Evolutionary conservation across 2,113 vertebrate genomes (phyloP).

Genomic region (Ceratotherium simum): DNA sequence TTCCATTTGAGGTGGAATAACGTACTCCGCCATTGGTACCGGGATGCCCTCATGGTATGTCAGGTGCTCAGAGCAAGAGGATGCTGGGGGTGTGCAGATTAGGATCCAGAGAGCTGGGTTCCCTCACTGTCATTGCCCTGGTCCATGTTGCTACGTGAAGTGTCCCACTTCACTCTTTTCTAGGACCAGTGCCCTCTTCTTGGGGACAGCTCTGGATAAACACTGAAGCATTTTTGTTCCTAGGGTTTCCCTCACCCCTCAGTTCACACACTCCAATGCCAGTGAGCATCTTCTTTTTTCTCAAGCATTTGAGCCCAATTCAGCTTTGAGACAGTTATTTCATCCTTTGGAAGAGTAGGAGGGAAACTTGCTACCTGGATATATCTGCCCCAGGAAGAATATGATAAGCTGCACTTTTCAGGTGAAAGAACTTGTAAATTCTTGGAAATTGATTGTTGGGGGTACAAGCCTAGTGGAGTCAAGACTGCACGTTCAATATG

Average conservation of each 20-base stretch:
- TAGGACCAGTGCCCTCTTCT: neutral
- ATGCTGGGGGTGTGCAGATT: neutral
- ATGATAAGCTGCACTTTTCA: neutral
- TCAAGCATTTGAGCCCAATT: neutral
- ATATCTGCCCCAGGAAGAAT: neutral
- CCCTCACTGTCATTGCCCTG: neutral
- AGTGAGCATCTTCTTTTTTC: neutral
- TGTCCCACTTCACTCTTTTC: neutral
- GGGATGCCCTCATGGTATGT: neutral
- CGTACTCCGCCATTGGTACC: neutral
- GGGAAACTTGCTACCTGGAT: neutral
- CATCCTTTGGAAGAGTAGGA: neutral
- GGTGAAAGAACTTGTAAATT: slow-evolving; percentile 10
- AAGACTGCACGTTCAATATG: neutral
- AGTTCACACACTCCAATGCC: neutral
- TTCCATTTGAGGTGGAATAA: neutral
- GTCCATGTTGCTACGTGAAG: neutral
- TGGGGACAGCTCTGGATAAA: neutral
- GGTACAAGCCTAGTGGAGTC: neutral
- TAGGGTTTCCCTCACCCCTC: neutral
- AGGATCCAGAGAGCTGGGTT: neutral
- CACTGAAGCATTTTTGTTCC: neutral
- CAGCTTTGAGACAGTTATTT: neutral
- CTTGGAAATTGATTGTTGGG: neutral
- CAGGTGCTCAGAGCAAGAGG: neutral